Percentiles rank a stretch among this genome's conserved stretches.
These are phyloP conservation scores for Spinus olivaceus DNA, from an alignment of 2,797 vertebrate species.

Conservation along the genomic window DNA sequence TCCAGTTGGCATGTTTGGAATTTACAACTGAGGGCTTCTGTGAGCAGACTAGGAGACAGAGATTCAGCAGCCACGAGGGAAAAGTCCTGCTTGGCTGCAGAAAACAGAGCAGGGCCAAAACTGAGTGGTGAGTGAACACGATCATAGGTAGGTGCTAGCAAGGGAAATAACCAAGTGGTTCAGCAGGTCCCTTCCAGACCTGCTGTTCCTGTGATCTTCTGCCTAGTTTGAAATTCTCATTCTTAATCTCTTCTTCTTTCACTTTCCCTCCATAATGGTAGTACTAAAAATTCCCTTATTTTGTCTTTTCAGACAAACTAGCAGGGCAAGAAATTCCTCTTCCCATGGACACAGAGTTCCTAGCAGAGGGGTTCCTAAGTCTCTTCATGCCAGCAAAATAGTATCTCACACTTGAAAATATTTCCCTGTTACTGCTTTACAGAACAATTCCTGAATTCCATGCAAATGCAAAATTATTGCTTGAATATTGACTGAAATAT, in stretches of 20 bases:
- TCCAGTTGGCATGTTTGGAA: not conserved
- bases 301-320: not conserved
- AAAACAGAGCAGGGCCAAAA: not conserved
- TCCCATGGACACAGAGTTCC: not conserved
- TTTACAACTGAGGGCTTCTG: not conserved
- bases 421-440: not conserved
- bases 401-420: not conserved
- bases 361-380: not conserved
- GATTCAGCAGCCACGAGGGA: not conserved
- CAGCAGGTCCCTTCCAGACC: not conserved
- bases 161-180: not conserved
- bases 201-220: not conserved
- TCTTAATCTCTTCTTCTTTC: not conserved
- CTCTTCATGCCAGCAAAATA: not conserved
- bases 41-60: not conserved
- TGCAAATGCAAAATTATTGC: not conserved
- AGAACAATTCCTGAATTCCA: not conserved
- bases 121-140: accelerated
- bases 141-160: not conserved
- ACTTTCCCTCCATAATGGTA: not conserved
- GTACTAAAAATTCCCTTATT: not conserved
- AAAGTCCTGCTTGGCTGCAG: not conserved
- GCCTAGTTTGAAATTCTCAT: not conserved
- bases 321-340: not conserved
- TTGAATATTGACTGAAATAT: not conserved